Conservation (phyloP, 2,888 invertebrate genomes). For the Lathronympha strigana region DNA sequence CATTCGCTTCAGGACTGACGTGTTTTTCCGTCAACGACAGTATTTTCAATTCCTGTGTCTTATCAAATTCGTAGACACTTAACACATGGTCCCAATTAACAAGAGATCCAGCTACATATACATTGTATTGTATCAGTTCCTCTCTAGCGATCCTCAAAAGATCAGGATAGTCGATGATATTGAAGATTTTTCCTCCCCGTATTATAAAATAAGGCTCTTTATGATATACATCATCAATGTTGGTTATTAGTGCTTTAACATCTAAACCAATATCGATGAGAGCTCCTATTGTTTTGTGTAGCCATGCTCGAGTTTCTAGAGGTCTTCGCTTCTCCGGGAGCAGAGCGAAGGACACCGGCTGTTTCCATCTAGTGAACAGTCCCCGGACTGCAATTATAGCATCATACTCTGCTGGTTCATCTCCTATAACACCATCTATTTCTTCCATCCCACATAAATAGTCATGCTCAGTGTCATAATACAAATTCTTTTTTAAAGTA, state of each 20-base stretch:
- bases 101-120: constrained; percentile 3
- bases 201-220: constrained; percentile 42
- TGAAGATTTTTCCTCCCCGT: constrained; percentile 43
- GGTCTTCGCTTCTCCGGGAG: constrained; percentile 38
- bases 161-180: constrained; percentile 45
- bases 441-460: constrained; percentile 25
- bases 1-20: not conserved
- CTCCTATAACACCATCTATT: constrained; percentile 15
- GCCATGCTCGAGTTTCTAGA: constrained; percentile 42
- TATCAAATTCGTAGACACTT: constrained; percentile 23
- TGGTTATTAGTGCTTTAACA: constrained; percentile 41
- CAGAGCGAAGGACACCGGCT: constrained; percentile 46
- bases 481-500: constrained; percentile 14
- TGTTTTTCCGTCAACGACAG: constrained; percentile 30
- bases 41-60: constrained; percentile 19
- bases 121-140: constrained; percentile 41
- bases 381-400: constrained; percentile 43
- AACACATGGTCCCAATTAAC: constrained; percentile 36
- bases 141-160: constrained; percentile 44
- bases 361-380: constrained; percentile 47
- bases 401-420: constrained; percentile 11
- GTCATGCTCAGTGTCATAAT: constrained; percentile 26
- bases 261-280: constrained; percentile 44
- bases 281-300: constrained; percentile 40
- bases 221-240: constrained; percentile 35